Percentiles rank a stretch among this genome's conserved stretches.
Evolutionary conservation across 2,797 vertebrate genomes (phyloP).

Genomic region (Ambastaia sidthimunki): DNA sequence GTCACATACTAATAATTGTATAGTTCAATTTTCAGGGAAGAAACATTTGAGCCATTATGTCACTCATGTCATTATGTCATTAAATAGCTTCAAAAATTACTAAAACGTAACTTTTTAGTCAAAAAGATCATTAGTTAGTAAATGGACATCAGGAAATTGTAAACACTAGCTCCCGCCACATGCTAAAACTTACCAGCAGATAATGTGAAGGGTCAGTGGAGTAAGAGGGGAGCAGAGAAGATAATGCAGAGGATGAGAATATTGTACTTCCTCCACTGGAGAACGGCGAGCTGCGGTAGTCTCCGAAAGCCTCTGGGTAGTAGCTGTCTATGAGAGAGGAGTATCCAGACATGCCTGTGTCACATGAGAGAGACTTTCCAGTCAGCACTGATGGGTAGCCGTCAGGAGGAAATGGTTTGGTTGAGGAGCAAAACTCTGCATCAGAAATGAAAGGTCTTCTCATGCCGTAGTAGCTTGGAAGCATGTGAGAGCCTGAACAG

Average conservation of each 20-base stretch:
- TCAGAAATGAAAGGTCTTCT: conserved; percentile 86
- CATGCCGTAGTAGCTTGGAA: conserved; percentile 83
- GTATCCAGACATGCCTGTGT: conserved; percentile 80
- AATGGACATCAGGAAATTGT: neutral
- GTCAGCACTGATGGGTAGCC: conserved; percentile 75
- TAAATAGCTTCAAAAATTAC: no score
- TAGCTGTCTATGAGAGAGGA: conserved; percentile 85
- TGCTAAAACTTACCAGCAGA: conserved; percentile 77
- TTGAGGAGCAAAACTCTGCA: conserved; percentile 80
- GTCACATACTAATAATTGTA: neutral
- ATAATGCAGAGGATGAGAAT: conserved; percentile 78
- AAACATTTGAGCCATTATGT: no score
- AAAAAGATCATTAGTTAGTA: no score
- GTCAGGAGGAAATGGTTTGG: conserved; percentile 83
- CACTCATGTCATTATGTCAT: no score
- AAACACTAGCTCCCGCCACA: neutral
- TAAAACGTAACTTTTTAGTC: no score
- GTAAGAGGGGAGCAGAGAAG: conserved; percentile 84
- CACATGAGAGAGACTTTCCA: conserved; percentile 83
- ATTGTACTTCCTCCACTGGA: conserved; percentile 78
- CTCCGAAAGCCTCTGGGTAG: conserved; percentile 82
- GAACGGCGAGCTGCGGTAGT: conserved; percentile 78
- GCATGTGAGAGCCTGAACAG: conserved; percentile 82
- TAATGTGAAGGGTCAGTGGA: conserved; percentile 81
- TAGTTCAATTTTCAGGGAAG: neutral